phyloP scores from a whole-genome alignment of 2,113 vertebrate species.

The Mola mola region DNA sequence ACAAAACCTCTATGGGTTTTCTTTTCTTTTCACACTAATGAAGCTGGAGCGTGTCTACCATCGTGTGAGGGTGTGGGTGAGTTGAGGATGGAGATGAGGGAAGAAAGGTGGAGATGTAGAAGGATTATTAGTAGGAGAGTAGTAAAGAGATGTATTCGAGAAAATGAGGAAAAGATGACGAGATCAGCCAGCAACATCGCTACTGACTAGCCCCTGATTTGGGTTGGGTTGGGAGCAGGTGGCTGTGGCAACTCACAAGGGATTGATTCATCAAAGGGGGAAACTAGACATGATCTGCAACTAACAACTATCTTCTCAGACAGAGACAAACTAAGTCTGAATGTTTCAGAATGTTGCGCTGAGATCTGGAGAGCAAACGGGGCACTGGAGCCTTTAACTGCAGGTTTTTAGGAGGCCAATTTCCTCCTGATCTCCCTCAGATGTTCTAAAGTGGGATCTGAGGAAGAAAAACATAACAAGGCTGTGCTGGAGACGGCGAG shows the following conservation, averaged over 20 bases:
- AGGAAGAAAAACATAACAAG: slow-evolving; percentile 78
- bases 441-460: slow-evolving; percentile 79
- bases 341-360: slow-evolving; percentile 67
- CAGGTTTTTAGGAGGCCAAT: slow-evolving; percentile 76
- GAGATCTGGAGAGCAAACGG: slow-evolving; percentile 68
- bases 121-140: slow-evolving; percentile 30
- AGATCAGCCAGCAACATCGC: slow-evolving; percentile 27
- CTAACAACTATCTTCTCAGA: slow-evolving; percentile 72
- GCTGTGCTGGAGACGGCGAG: slow-evolving; percentile 62
- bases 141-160: slow-evolving; percentile 3
- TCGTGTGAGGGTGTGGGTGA: slow-evolving; percentile 30
- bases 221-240: slow-evolving; percentile 30
- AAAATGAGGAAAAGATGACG: slow-evolving; percentile 18
- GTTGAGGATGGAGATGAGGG: slow-evolving; percentile 26
- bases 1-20: slow-evolving; percentile 50
- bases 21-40: slow-evolving; percentile 57
- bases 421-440: slow-evolving; percentile 77
- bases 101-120: slow-evolving; percentile 32
- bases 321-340: slow-evolving; percentile 58
- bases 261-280: slow-evolving; percentile 59
- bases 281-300: slow-evolving; percentile 48
- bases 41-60: slow-evolving; percentile 41
- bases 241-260: slow-evolving; percentile 37
- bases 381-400: slow-evolving; percentile 70
- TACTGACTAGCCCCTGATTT: slow-evolving; percentile 45